Evolutionary conservation across 92 coral and sea anemone species (phyloP), one percentile per base, ranked within the genome.

Genomic region (Porites lobata): DNA sequence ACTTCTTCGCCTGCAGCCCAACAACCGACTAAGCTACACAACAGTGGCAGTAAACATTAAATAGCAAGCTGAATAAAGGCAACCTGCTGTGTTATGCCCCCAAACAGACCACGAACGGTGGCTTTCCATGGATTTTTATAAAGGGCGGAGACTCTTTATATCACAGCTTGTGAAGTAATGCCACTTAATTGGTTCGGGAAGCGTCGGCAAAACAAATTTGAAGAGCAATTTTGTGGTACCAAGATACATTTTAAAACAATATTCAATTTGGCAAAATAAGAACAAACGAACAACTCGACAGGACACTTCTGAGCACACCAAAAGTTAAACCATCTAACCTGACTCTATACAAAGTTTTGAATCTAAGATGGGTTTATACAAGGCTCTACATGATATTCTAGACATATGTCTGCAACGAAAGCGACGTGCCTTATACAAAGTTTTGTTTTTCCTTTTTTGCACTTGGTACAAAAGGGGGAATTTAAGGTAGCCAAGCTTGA

Each of bases 121-220:
- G 65, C 75, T 71, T 81, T 70, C 57, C 29, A 66, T 50, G 32
- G 70, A 14, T 62, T 38, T 74, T 83, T 65, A 73, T 62, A 75
- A 9, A 74, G 73, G 87, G 87, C 87, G 87, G 87, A 74, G 87
- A 47, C 73, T 74, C 22, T 62, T 50, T 50, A 38, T 50, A 13
- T 83, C 87, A 72, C 87, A 83, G 63, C 80, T 26, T 62, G 80
- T 83, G 62, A 38, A 59, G 74, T 10, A 50, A 73, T 11, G 70
- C 66, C 68, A 38, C 38, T 32, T 61, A 56, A 81, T 57, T 81
- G 52, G 77, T 26, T 38, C 59, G 26, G 4, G 63, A 54, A 52
- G 26, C 22, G 67, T 18, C 52, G 56, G 69, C 58, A 32, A 43
- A 80, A 67, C 75, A 80, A 67, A 65, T 32, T 22, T 26, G 9